Evolutionary conservation across 2,113 vertebrate species (phyloP).

Genomic region (Syrmaticus mikado): DNA sequence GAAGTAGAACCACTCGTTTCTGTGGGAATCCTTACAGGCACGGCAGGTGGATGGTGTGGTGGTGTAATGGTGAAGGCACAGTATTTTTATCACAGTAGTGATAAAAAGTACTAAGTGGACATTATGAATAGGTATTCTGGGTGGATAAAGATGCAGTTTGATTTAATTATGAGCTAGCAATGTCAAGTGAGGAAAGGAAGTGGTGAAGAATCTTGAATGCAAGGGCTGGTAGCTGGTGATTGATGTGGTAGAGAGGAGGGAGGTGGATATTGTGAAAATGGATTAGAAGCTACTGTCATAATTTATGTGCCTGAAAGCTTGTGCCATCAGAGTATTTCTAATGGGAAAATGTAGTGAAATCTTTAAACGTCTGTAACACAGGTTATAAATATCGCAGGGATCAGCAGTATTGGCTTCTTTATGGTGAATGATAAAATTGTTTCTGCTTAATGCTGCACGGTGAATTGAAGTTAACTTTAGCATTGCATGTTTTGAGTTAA

Average conservation of each 20-base stretch:
- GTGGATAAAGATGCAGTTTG: not conserved
- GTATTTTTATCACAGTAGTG: no score
- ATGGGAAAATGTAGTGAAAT: not conserved
- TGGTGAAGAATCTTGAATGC: not conserved
- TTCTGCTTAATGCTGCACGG: not conserved
- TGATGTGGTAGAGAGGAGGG: not conserved
- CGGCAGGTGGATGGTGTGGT: accelerated
- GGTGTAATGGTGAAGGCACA: not conserved
- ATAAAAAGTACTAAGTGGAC: not conserved
- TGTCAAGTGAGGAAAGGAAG: not conserved
- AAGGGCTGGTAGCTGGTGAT: accelerated
- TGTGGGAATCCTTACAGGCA: not conserved
- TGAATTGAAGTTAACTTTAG: not conserved
- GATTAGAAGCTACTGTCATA: not conserved
- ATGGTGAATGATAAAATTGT: not conserved
- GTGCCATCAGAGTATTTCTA: not conserved
- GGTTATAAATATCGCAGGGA: not conserved
- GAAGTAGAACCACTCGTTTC: not conserved
- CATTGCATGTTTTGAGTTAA: not conserved
- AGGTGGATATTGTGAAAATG: not conserved
- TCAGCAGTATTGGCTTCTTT: not conserved
- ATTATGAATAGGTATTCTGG: not conserved
- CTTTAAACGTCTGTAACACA: not conserved
- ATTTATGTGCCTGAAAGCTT: not conserved
- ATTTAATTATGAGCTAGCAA: not conserved